Conservation (phyloP, 2,888 invertebrate genomes). For the Coronaproctus castanopsis region DNA sequence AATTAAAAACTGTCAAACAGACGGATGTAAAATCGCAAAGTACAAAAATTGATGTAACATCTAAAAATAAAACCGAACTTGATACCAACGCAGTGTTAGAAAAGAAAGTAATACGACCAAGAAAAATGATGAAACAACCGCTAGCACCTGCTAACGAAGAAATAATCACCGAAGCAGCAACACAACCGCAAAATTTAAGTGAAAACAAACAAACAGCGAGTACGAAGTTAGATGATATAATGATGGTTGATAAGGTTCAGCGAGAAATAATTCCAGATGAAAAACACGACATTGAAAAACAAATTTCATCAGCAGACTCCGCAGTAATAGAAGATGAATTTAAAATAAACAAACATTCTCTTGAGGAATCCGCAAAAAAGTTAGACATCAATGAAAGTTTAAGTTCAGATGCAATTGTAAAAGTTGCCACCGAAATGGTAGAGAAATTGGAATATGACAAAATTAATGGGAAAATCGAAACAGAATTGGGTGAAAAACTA, state of each 20-base stretch:
- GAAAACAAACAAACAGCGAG: constrained; percentile 23
- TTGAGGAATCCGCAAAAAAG: too few species aligned
- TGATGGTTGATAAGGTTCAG: constrained; percentile 30
- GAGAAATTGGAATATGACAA: too few species aligned
- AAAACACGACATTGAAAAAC: constrained; percentile 24
- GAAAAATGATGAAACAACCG: constrained; percentile 1
- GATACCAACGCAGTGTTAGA: background rate
- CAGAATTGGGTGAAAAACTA: too few species aligned
- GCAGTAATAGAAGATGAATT: too few species aligned
- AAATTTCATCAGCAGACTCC: too few species aligned
- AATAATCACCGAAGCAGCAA: background rate
- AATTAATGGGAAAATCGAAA: too few species aligned
- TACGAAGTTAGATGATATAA: constrained; percentile 32
- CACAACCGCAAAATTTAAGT: background rate
- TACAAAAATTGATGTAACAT: constrained; percentile 26
- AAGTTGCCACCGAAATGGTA: too few species aligned
- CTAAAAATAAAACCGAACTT: constrained; percentile 12
- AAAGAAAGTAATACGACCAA: constrained; percentile 3
- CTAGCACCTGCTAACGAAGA: constrained; percentile 20
- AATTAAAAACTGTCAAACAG: constrained; percentile 28
- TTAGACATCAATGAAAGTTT: too few species aligned
- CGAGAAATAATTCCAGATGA: constrained; percentile 35
- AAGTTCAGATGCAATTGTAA: too few species aligned
- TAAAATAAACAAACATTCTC: too few species aligned
- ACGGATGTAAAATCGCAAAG: constrained; percentile 22